Percentiles rank a stretch among this genome's conserved stretches.
Evolutionary conservation across 1,140 invertebrate species (phyloP).

Genomic region (Fopius arisanus): DNA sequence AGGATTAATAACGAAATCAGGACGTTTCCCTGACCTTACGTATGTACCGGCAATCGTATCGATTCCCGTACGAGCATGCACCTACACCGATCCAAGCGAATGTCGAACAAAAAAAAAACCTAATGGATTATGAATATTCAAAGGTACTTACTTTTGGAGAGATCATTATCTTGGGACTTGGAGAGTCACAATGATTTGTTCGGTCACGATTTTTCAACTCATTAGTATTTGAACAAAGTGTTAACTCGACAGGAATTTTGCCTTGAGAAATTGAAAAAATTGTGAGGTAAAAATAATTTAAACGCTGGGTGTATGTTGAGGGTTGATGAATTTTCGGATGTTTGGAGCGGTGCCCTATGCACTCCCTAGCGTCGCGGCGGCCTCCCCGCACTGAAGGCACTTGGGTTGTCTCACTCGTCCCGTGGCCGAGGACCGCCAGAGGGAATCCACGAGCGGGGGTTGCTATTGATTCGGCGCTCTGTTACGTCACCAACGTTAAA

Average conservation of each 20-base stretch:
- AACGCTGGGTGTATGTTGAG: too few relatives aligned
- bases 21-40: background rate
- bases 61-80: background rate
- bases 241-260: background rate
- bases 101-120: background rate
- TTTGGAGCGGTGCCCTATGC: constrained; percentile 50
- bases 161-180: background rate
- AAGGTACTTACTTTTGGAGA: background rate
- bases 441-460: constrained; percentile 28
- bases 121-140: background rate
- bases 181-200: background rate
- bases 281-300: background rate
- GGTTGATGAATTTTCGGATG: background rate
- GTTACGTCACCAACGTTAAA: constrained; percentile 53
- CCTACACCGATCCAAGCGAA: too few relatives aligned
- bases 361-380: constrained; percentile 56
- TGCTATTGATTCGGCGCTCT: constrained; percentile 22
- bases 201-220: too few relatives aligned
- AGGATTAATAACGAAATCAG: background rate
- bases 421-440: constrained; percentile 37
- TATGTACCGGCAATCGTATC: background rate
- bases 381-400: constrained; percentile 60
- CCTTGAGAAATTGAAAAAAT: background rate
- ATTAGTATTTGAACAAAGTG: too few relatives aligned
- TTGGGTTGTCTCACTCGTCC: constrained; percentile 28